Evolutionary conservation across 2,888 invertebrate species (phyloP).

Genomic region (Drymonia ruficornis): DNA sequence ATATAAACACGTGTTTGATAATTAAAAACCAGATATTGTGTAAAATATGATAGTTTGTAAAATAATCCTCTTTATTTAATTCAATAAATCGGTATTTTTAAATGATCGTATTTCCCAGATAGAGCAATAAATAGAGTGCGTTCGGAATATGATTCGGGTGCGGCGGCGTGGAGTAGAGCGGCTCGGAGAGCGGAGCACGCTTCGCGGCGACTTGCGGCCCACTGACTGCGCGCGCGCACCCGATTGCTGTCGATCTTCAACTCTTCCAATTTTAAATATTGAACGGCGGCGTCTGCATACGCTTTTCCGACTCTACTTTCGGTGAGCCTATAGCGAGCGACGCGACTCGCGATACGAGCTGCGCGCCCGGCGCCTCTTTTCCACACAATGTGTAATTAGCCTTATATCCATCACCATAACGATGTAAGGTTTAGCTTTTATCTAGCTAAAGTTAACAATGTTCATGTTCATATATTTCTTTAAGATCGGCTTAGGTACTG

Average conservation of each 20-base stretch:
- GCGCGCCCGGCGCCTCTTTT: constrained; percentile 13
- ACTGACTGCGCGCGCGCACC: constrained; percentile 75
- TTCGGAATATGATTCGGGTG: constrained; percentile 64
- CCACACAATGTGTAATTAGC: constrained; percentile 25
- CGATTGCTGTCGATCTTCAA: constrained; percentile 56
- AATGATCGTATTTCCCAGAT: constrained; percentile 31
- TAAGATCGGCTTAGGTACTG: too few species aligned
- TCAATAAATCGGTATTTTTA: constrained; percentile 53
- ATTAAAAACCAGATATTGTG: constrained; percentile 52
- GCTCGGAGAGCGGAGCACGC: constrained; percentile 70
- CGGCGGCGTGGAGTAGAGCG: constrained; percentile 55
- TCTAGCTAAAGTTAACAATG: background rate
- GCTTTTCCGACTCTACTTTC: constrained; percentile 61
- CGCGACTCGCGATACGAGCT: constrained; percentile 17
- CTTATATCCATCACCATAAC: constrained; percentile 24
- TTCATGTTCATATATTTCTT: background rate
- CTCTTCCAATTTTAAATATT: constrained; percentile 77
- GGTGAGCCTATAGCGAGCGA: constrained; percentile 22
- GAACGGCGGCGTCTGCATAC: constrained; percentile 55
- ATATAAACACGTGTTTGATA: constrained; percentile 75
- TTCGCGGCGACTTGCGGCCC: constrained; percentile 76
- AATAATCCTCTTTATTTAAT: constrained; percentile 50
- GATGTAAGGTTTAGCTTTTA: constrained; percentile 1
- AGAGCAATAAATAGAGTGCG: constrained; percentile 47
- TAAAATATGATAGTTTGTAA: constrained; percentile 32